Evolutionary conservation across 2,797 vertebrate genomes (phyloP), one percentile per base, ranked within the genome.

Genomic region (Sternarchorhynchus goeldii): DNA sequence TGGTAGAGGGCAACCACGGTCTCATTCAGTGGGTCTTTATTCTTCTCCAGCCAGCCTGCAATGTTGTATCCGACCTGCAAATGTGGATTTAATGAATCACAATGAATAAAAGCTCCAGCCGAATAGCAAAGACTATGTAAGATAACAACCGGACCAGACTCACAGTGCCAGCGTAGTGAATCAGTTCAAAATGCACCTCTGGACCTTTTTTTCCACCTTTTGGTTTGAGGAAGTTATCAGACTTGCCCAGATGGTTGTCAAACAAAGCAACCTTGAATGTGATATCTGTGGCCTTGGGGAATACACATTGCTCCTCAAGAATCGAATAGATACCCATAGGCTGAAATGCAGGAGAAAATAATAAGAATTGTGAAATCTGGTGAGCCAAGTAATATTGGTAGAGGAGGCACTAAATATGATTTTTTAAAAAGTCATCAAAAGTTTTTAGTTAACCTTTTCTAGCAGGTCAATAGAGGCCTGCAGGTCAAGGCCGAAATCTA

Each of bases 391-490:
- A 31, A 36, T 20, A 58, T 39, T 39, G 32, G 55, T 4, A 32
- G 18, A 29, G 21, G 16, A 65, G 60, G 32, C 67, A 50, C 17
- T 59, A 25, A 25, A 25, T 25, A 25, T 25, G 18, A 57, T 21
- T 59, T 60, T 16, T 36, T 6, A 53, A 32, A 50, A 32, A 16
- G 32, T 60, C 58, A 21, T 2, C 50, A 18, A 56, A 67, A 20
- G 7, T n/a, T 65, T 45, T 41, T 50, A 25, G 8, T 41, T 29
- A 80, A 93, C 91, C 89, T 88, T 94, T 81, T 94, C 92, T 77
- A 94, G 88, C 60, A 94, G 88, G 53, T 93, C 88, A 6, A 92
- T 92, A 82, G 92, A 93, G 77, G 91, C 93, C 82, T 94, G 91
- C 41, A 94, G 89, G 76, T 94, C 89, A 45, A 94, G 87, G 50